phyloP scores from a whole-genome alignment of 23 tunicate species.

The Diplosoma virens region DNA sequence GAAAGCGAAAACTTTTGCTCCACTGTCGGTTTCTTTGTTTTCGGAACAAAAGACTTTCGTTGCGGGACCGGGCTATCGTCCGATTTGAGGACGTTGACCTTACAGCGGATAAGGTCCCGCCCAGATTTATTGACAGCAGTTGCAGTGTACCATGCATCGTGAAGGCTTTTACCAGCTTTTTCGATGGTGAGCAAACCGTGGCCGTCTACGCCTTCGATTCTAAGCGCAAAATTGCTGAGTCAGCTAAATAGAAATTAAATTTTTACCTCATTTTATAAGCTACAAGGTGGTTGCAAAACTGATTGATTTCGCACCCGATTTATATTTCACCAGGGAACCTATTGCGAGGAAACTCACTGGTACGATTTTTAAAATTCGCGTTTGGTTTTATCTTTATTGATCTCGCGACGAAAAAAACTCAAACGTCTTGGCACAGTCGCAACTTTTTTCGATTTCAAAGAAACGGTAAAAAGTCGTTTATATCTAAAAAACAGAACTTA shows the following conservation, averaged over 20 bases:
- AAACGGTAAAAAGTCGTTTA: too few relatives aligned
- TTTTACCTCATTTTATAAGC: background rate
- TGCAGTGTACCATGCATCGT: conserved; percentile 99
- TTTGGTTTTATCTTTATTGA: too few relatives aligned
- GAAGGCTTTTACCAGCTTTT: conserved; percentile 44
- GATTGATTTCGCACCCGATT: too few relatives aligned
- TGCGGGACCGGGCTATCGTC: conserved; percentile 49
- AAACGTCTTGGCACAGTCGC: too few relatives aligned
- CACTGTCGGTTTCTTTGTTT: conserved; percentile 21
- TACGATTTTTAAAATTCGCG: too few relatives aligned
- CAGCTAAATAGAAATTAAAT: background rate
- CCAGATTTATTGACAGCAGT: conserved; percentile 95
- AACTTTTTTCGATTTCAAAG: too few relatives aligned
- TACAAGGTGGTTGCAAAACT: too few relatives aligned
- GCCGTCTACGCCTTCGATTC: conserved; percentile 99
- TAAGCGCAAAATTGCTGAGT: background rate
- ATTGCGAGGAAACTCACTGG: too few relatives aligned
- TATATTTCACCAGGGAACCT: too few relatives aligned
- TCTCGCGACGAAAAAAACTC: too few relatives aligned
- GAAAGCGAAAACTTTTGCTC: conserved; percentile 40
- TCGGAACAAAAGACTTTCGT: conserved; percentile 56
- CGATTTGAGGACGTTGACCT: conserved; percentile 53
- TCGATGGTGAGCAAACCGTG: conserved; percentile 94
- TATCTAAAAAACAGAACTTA: too few relatives aligned
- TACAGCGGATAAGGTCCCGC: conserved; percentile 86